Base-by-base conservation (phyloP, 2,888 invertebrate genomes). In the Calliscelio sp. region DNA sequence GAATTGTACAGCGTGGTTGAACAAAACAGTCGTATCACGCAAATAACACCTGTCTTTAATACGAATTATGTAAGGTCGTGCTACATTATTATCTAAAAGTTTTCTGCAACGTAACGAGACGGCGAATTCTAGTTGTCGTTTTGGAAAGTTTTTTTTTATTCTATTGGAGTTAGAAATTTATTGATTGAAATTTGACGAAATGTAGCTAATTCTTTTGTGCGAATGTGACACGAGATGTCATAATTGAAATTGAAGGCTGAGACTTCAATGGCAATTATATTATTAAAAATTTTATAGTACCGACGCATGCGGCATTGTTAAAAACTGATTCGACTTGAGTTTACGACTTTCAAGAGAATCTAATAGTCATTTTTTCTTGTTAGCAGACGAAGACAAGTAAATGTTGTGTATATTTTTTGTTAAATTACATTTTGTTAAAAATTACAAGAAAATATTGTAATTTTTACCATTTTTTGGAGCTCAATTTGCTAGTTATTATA, bases 21-120 rank as follows among this genome's bases (percentile, higher is more conserved):
- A 75, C 55, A 65, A 68, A 57, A 57, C 46, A 38, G 24, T 55
- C 46, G 57, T 66, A 77, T 66, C 65, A 77, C 51, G 77, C 77
- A 25, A 68, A 77, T 77, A 77, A 68, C 66, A 77, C 66, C 77
- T 77, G 77, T 49, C 66, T 77, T 77, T 68, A 25, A 24, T 68
- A 68, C 55, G 25, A 59, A 57, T 77, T 77, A 68, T 51, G 59
- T 77, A 77, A 77, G 66, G 66, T 66, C 65, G 46, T 28, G 16
- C 53, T 49, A 63, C 74, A 55, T 53, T 57, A 77, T 57, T 75
- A 75, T 75, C 63, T 55, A 57, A 53, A 65, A 75, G 28, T 35
- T 65, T 57, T 57, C 77, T 66, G 65, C 66, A 77, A 49, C 46
- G 66, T 49, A 66, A 68, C 51, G 35, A 55, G 53, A 41, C 41